Evolutionary conservation across 1,140 invertebrate genomes (phyloP).

Genomic region (Coenobita brevimanus): DNA sequence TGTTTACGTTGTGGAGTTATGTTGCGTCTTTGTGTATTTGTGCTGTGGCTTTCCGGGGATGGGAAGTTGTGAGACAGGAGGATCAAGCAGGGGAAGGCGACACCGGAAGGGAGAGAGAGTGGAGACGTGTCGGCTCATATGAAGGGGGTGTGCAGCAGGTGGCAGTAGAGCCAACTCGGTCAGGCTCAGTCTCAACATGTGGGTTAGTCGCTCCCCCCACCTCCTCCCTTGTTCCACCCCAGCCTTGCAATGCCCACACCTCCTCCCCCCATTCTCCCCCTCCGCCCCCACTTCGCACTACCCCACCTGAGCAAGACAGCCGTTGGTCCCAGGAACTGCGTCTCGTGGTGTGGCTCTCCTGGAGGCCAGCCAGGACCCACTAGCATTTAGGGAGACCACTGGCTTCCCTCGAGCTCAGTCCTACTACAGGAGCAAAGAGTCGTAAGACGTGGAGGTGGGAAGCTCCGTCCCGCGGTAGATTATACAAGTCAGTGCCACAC

Average conservation of each 20-base stretch:
- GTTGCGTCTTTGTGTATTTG: neutral
- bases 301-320: neutral
- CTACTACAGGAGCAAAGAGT: slow-evolving; percentile 23
- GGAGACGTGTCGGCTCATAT: too few relatives aligned
- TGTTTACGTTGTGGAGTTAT: neutral
- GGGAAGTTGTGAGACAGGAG: neutral
- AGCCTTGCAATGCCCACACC: neutral
- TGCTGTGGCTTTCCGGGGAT: neutral
- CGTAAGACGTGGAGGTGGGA: slow-evolving; percentile 1
- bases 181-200: slow-evolving; percentile 20
- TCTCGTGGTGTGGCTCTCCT: slow-evolving; percentile 19
- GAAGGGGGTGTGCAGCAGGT: neutral
- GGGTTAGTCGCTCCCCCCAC: slow-evolving; percentile 11
- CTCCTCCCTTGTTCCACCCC: neutral
- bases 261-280: neutral
- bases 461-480: neutral
- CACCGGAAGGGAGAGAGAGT: neutral
- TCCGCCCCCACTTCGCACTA: neutral
- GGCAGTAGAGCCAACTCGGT: neutral
- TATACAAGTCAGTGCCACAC: slow-evolving; percentile 4
- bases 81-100: neutral
- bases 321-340: neutral
- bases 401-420: slow-evolving; percentile 32
- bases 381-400: slow-evolving; percentile 36
- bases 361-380: slow-evolving; percentile 28